Percentiles rank a stretch among this genome's conserved stretches.
These are phyloP conservation scores for Equus przewalskii DNA, from an alignment of 2,113 vertebrate species.

Conservation along the genomic window DNA sequence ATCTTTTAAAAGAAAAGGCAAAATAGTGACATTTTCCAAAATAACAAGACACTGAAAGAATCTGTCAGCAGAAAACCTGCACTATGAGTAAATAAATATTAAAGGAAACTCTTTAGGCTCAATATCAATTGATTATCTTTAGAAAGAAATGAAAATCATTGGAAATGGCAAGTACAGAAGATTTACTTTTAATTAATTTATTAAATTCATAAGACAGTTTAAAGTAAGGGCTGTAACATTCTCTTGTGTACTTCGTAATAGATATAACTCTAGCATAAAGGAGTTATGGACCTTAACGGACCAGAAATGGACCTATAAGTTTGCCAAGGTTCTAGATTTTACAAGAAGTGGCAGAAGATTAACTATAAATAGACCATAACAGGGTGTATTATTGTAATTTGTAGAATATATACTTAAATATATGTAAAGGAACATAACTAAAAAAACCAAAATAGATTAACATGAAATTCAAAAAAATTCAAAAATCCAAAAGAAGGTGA, in stretches of 20 bases:
- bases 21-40: constrained; percentile 18
- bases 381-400: background rate
- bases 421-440: background rate
- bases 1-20: background rate
- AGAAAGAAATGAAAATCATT: background rate
- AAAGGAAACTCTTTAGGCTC: background rate
- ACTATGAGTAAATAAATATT: background rate
- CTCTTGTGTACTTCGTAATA: background rate
- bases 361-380: background rate
- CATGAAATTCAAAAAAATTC: background rate
- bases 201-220: background rate
- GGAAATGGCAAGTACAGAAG: background rate
- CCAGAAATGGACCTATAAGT: background rate
- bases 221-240: background rate
- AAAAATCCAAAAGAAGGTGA: background rate
- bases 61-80: background rate
- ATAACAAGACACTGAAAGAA: background rate
- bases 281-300: too few relatives aligned
- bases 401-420: background rate
- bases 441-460: background rate
- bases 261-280: background rate
- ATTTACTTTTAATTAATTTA: background rate
- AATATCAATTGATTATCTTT: background rate
- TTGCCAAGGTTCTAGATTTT: background rate
- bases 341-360: background rate